Conservation (phyloP, 2,888 invertebrate genomes). For the Parnassius mnemosyne region DNA sequence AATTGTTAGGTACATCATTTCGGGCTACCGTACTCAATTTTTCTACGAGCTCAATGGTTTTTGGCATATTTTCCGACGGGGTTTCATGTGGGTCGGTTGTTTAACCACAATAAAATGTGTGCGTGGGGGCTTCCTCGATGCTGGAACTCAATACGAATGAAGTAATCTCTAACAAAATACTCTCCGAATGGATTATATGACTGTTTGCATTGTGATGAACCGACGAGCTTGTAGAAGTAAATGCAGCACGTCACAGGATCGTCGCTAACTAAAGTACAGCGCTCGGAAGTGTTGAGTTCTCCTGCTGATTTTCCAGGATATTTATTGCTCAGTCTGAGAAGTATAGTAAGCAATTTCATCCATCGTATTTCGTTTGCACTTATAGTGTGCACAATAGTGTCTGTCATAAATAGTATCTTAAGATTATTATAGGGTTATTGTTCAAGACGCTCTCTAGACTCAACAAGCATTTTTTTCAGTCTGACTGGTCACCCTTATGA, state of each 20-base stretch:
- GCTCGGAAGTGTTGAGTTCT: slow-evolving; percentile 35
- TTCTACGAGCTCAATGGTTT: slow-evolving; percentile 43
- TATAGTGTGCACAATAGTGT: too few species aligned
- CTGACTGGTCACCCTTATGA: too few species aligned
- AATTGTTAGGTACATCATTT: slow-evolving; percentile 38
- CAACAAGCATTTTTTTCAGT: too few species aligned
- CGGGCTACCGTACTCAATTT: slow-evolving; percentile 41
- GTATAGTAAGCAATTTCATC: slow-evolving; percentile 42
- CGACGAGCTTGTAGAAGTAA: slow-evolving; percentile 43
- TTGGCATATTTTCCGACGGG: slow-evolving; percentile 44
- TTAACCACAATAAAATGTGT: slow-evolving; percentile 54
- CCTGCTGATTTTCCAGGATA: slow-evolving; percentile 33
- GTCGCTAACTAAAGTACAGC: slow-evolving; percentile 29
- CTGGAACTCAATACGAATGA: slow-evolving; percentile 51
- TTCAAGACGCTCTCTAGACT: too few species aligned
- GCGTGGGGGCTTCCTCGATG: slow-evolving; percentile 50
- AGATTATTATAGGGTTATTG: too few species aligned
- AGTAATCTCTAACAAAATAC: too few species aligned
- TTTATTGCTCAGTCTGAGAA: slow-evolving; percentile 44
- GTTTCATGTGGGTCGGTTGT: slow-evolving; percentile 45
- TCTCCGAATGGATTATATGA: slow-evolving; percentile 42
- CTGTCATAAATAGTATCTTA: too few species aligned
- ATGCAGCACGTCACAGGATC: slow-evolving; percentile 45
- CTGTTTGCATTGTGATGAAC: slow-evolving; percentile 38
- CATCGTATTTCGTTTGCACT: too few species aligned